Conservation (phyloP, 2,113 vertebrate genomes). For the Psilopsiagon aurifrons region DNA sequence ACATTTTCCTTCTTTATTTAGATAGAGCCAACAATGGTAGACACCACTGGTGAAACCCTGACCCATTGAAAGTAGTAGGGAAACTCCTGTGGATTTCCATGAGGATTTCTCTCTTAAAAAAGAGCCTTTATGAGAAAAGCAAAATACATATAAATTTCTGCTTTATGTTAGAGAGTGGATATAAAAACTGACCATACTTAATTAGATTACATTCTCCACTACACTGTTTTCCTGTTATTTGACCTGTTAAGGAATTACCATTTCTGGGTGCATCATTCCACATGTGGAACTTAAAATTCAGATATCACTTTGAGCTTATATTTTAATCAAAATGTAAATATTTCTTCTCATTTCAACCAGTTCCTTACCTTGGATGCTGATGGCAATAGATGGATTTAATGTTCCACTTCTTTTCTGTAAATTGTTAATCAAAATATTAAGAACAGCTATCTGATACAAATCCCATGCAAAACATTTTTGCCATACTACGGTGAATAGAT, state of each 20-base stretch:
- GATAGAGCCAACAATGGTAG: neutral
- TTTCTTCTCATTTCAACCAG: neutral
- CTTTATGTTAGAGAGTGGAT: neutral
- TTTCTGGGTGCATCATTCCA: neutral
- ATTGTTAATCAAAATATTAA: neutral
- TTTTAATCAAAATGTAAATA: neutral
- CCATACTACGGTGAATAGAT: neutral
- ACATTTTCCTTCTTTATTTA: neutral
- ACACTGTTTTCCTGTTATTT: neutral
- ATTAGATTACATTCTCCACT: neutral
- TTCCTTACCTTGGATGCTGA: neutral
- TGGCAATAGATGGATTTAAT: neutral
- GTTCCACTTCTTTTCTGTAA: neutral
- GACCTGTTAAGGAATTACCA: neutral
- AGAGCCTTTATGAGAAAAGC: neutral
- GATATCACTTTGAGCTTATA: neutral
- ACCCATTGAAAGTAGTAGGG: neutral
- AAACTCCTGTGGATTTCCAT: neutral
- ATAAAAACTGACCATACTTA: neutral
- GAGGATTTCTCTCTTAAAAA: neutral
- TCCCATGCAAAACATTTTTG: neutral
- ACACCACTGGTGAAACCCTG: neutral
- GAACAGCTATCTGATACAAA: neutral
- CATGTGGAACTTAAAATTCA: neutral
- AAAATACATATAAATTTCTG: neutral